phyloP scores from a whole-genome alignment of 2,797 vertebrate genomes.

The Amblyraja radiata region DNA sequence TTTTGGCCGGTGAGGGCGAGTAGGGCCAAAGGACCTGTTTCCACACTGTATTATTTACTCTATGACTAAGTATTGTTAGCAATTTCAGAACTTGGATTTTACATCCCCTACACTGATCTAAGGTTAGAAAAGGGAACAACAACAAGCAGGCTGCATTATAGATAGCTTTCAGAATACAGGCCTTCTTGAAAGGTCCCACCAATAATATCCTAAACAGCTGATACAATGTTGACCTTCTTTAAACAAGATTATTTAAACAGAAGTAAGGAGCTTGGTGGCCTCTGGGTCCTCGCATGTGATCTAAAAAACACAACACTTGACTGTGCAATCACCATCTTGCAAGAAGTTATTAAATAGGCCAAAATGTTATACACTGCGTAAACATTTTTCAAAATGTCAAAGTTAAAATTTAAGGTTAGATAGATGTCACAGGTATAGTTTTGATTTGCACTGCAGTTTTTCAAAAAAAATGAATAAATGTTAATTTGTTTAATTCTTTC shows the following conservation, averaged over 20 bases:
- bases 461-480: neutral
- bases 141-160: slow-evolving; percentile 43
- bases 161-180: slow-evolving; percentile 41
- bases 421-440: neutral
- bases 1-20: no score
- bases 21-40: no score
- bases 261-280: slow-evolving; percentile 44
- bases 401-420: no score
- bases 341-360: slow-evolving; percentile 8
- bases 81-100: slow-evolving; percentile 25
- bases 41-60: no score
- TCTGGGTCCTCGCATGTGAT: slow-evolving; percentile 36
- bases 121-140: neutral
- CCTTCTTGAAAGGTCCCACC: slow-evolving; percentile 49
- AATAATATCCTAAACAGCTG: slow-evolving; percentile 47
- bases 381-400: neutral
- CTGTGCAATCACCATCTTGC: neutral
- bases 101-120: neutral
- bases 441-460: neutral
- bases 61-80: neutral
- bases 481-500: neutral
- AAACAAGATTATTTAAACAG: slow-evolving; percentile 41
- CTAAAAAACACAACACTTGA: neutral
- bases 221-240: slow-evolving; percentile 45
- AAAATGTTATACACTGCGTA: neutral